Evolutionary conservation across 2,113 vertebrate species (phyloP), one percentile per base, ranked within the genome.

Genomic region (Theristicus caerulescens): DNA sequence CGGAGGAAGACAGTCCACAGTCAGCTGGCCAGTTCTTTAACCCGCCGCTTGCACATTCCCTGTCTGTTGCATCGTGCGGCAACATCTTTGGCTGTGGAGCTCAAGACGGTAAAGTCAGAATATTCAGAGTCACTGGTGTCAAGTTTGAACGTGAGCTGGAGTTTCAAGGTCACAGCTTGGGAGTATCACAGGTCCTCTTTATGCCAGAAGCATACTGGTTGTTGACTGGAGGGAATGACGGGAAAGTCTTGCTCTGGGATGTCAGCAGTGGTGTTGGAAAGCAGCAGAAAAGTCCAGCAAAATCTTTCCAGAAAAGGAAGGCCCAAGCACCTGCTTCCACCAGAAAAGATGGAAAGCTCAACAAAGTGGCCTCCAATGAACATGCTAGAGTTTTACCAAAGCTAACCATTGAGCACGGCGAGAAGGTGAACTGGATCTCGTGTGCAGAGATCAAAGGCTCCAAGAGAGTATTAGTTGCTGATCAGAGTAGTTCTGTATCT

Each of bases 401-500:
- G 96, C 96, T 99, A 49, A 98, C 96, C 82, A 98, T 99, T 86
- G 97, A 97, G 84, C 99, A 99, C 0, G 98, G 98, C 58, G 98
- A 99, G 77, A 99, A 99, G 88, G 98, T 99, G 94, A 99, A 99
- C 98, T 99, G 99, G 99, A 94, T 99, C 51, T 98, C 98, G 0
- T 98, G 97, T 3, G 47, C 97, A 22, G 96, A 98, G 76, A 96
- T 99, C 79, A 99, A 99, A 96, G 99, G 99, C 61, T 98, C 97
- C 46, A 97, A 94, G 49, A 98, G 95, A 90, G 95, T 99, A 81
- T 90, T 99, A 18, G 99, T 99, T n/a, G 99, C 99, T 74, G 99
- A 99, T 97, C 99, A 99, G 93, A 99, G 98, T 77, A 98, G 94
- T 77, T 98, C 80, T 78, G 78, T 99, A 69, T 98, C 99, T 2